Conservation (phyloP, 2,797 vertebrate species). For the Mionectes olivaceus region DNA sequence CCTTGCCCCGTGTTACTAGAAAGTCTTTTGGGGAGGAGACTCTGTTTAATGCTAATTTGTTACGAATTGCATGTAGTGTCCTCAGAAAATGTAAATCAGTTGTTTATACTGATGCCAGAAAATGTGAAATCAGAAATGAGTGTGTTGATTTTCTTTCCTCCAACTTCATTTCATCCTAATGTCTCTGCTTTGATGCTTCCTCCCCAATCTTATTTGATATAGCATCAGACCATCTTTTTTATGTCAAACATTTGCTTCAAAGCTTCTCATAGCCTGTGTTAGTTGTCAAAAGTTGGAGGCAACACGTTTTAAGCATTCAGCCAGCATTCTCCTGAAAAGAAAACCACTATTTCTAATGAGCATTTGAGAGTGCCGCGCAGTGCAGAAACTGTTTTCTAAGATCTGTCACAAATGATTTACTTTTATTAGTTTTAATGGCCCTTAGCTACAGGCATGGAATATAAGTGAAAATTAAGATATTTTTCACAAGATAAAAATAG, state of each 20-base stretch:
- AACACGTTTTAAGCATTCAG: constrained; percentile 77
- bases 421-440: constrained; percentile 85
- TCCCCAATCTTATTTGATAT: constrained; percentile 68
- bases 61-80: constrained; percentile 20
- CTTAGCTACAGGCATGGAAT: constrained; percentile 77
- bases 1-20: background rate
- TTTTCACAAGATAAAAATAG: constrained; percentile 79
- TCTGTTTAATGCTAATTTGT: constrained; percentile 25
- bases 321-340: constrained; percentile 72
- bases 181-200: constrained; percentile 63
- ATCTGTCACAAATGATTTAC: constrained; percentile 84
- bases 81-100: constrained; percentile 64
- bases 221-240: constrained; percentile 67
- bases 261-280: constrained; percentile 67
- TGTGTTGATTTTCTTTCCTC: constrained; percentile 62
- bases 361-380: constrained; percentile 61
- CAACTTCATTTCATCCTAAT: constrained; percentile 59
- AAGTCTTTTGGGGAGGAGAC: background rate
- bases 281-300: constrained; percentile 76
- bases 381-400: constrained; percentile 81
- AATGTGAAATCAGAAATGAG: constrained; percentile 67
- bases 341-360: constrained; percentile 79
- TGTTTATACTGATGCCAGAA: constrained; percentile 69
- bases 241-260: constrained; percentile 75
- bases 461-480: constrained; percentile 85